Percentiles rank a stretch among this genome's conserved stretches.
Conservation (phyloP, 2,888 invertebrate genomes). For the Cheiracanthium punctorium region DNA sequence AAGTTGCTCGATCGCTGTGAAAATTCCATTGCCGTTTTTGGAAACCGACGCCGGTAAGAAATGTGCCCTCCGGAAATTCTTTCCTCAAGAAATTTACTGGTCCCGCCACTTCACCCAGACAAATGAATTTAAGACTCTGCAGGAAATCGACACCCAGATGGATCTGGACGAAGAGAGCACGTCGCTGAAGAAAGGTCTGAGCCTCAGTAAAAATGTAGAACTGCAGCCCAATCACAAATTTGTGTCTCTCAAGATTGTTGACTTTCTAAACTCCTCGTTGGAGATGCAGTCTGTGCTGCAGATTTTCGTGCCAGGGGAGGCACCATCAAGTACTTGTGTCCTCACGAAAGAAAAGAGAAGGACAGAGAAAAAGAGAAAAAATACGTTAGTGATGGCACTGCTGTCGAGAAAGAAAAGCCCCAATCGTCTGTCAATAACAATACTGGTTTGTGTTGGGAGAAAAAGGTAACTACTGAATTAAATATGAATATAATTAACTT, state of each 20-base stretch:
- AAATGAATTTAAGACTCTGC: conserved; percentile 47
- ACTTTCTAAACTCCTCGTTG: conserved; percentile 80
- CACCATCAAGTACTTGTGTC: conserved; percentile 75
- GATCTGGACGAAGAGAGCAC: conserved; percentile 48
- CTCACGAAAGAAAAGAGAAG: conserved; percentile 46
- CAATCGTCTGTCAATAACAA: conserved; percentile 18
- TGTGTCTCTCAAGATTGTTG: conserved; percentile 82
- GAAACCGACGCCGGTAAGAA: conserved; percentile 89
- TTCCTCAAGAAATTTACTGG: conserved; percentile 84
- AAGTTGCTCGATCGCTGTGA: conserved; percentile 90
- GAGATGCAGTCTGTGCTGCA: conserved; percentile 84
- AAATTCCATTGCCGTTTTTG: conserved; percentile 89
- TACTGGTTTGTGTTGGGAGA: conserved; percentile 70
- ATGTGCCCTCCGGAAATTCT: conserved; percentile 84
- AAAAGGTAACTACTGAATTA: conserved; percentile 66
- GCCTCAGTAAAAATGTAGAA: conserved; percentile 60
- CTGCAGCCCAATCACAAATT: conserved; percentile 82
- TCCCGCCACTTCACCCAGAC: conserved; percentile 77
- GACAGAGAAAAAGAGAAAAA: conserved; percentile 73
- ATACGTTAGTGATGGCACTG: not conserved
- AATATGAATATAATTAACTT: no score
- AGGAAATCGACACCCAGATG: conserved; percentile 40
- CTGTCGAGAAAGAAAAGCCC: not conserved
- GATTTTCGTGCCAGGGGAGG: conserved; percentile 92
- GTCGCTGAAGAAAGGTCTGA: conserved; percentile 1